These are phyloP conservation scores for Dione vanillae DNA, from an alignment of 2,888 invertebrate species.

Conservation along the genomic window DNA sequence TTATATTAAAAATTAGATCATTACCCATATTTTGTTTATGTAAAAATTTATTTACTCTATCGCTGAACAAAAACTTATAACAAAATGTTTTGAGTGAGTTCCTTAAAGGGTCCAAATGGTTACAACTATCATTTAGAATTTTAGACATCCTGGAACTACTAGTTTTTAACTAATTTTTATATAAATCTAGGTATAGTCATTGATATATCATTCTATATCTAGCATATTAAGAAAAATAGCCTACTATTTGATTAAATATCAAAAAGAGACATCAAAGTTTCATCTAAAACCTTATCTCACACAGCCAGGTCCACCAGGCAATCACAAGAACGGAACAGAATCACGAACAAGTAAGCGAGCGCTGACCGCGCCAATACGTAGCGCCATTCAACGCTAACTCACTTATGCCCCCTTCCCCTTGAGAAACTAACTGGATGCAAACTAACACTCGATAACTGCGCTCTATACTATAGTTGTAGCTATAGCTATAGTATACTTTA, in stretches of 20 bases:
- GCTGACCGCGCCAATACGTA: conserved; percentile 45
- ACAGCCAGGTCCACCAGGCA: conserved; percentile 33
- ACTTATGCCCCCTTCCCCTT: conserved; percentile 34
- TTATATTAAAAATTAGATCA: too few species aligned
- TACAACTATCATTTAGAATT: too few species aligned
- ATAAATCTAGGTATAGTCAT: too few species aligned
- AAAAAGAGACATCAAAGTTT: not conserved
- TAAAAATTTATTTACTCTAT: too few species aligned
- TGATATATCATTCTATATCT: too few species aligned
- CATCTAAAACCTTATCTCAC: not conserved
- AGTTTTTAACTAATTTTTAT: too few species aligned
- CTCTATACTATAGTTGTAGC: not conserved
- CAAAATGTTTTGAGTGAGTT: too few species aligned
- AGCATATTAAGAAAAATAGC: too few species aligned
- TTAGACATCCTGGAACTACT: too few species aligned
- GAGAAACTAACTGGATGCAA: conserved; percentile 23
- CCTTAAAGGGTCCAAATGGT: too few species aligned
- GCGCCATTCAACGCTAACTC: conserved; percentile 44
- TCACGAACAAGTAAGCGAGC: conserved; percentile 40
- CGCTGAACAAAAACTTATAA: too few species aligned
- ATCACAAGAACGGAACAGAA: conserved; percentile 33
- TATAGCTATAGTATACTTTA: not conserved
- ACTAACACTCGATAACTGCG: not conserved
- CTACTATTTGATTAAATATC: not conserved
- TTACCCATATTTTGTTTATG: too few species aligned